Conservation (phyloP, 37 sponge, comb jelly and placozoan genomes). For the Petrosia ficiformis region DNA sequence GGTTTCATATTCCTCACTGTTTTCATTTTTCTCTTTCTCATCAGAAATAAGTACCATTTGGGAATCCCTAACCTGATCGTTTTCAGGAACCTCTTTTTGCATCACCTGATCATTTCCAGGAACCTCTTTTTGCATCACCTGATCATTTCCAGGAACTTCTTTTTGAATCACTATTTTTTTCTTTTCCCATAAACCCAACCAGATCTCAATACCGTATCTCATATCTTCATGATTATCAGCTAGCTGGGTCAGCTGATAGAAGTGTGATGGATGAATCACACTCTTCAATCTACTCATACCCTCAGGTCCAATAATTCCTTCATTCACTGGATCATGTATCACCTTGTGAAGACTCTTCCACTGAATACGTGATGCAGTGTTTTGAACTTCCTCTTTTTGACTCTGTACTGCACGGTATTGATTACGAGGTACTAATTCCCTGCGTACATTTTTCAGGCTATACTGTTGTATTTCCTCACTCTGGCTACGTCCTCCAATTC, state of each 20-base stretch:
- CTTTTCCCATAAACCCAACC: constrained; percentile 1
- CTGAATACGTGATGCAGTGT: not conserved
- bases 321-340: not conserved
- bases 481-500: constrained; percentile 84
- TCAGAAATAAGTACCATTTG: not conserved
- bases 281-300: not conserved
- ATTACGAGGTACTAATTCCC: not conserved
- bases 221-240: not conserved
- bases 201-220: not conserved
- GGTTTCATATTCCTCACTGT: not conserved
- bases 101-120: not conserved
- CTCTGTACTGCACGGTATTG: not conserved
- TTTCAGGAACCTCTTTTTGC: not conserved
- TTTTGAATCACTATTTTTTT: not conserved
- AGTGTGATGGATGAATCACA: not conserved
- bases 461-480: constrained; percentile 51
- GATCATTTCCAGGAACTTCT: not conserved
- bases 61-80: not conserved
- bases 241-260: not conserved
- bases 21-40: not conserved
- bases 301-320: not conserved
- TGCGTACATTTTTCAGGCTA: constrained; percentile 18
- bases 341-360: not conserved
- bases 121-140: not conserved
- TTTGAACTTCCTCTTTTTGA: not conserved